Conservation (phyloP, 2,113 vertebrate genomes). For the Parotia lawesii region DNA sequence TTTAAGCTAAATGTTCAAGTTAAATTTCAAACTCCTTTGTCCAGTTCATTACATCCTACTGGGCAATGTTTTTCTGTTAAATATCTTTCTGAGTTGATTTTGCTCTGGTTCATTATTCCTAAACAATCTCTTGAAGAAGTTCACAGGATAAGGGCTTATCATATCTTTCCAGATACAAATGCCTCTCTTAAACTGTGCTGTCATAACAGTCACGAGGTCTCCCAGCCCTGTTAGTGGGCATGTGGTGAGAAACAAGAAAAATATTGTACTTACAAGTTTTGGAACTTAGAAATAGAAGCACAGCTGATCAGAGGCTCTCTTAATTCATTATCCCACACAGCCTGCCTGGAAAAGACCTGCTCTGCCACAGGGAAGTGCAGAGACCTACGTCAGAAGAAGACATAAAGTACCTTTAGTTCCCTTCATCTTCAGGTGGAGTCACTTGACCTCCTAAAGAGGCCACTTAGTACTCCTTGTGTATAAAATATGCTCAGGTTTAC, state of each 20-base stretch:
- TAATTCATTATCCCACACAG: neutral
- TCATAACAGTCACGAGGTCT: neutral
- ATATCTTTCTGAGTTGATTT: neutral
- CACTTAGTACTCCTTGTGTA: neutral
- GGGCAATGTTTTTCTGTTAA: neutral
- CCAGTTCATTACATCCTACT: neutral
- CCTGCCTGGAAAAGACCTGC: neutral
- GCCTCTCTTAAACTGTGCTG: neutral
- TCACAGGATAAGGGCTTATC: neutral
- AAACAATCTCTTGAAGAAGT: neutral
- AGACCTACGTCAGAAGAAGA: neutral
- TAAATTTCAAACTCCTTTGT: neutral
- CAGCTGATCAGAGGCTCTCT: neutral
- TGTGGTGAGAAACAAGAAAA: neutral
- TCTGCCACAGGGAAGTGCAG: neutral
- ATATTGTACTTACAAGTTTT: neutral
- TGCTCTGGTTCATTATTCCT: neutral
- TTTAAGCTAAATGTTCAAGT: neutral
- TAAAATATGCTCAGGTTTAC: neutral
- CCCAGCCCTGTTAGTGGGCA: neutral
- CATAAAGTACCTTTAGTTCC: neutral
- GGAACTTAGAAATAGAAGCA: neutral
- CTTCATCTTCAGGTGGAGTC: neutral
- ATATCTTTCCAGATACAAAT: neutral
- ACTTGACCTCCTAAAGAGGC: neutral